Conservation (phyloP, 2,888 invertebrate species). For the Perdita meconis region DNA sequence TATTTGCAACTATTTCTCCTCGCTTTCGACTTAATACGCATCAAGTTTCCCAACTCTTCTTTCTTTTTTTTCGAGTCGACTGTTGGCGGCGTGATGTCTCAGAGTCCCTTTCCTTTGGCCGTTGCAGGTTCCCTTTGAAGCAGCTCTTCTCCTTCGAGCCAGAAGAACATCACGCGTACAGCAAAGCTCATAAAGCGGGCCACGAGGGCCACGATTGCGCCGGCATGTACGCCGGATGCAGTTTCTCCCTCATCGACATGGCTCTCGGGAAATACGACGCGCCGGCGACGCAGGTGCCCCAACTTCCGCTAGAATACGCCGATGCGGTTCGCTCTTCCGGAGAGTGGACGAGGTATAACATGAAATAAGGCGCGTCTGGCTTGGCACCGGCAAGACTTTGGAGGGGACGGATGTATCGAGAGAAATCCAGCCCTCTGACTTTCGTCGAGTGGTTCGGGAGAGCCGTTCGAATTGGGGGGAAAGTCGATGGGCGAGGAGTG, state of each 20-base stretch:
- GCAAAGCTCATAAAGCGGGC: conserved; percentile 87
- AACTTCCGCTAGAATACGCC: conserved; percentile 40
- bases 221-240: conserved; percentile 86
- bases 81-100: no score
- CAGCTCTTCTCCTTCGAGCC: conserved; percentile 88
- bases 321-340: conserved; percentile 52
- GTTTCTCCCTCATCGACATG: conserved; percentile 89
- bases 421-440: not conserved
- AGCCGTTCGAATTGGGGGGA: not conserved
- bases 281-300: conserved; percentile 22
- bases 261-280: conserved; percentile 86
- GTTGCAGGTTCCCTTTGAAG: conserved; percentile 88
- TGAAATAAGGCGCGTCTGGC: conserved; percentile 69
- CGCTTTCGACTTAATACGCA: no score
- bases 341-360: conserved; percentile 72
- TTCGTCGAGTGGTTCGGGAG: not conserved
- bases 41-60: no score
- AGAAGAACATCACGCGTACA: conserved; percentile 88
- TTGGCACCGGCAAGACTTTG: not conserved
- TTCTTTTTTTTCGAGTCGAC: no score
- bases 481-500: conserved; percentile 10
- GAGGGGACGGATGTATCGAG: not conserved
- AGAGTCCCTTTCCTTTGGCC: conserved; percentile 1
- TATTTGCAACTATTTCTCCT: no score
- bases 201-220: conserved; percentile 85